Conservation (phyloP, 2,797 vertebrate genomes). For the Salmo trutta region DNA sequence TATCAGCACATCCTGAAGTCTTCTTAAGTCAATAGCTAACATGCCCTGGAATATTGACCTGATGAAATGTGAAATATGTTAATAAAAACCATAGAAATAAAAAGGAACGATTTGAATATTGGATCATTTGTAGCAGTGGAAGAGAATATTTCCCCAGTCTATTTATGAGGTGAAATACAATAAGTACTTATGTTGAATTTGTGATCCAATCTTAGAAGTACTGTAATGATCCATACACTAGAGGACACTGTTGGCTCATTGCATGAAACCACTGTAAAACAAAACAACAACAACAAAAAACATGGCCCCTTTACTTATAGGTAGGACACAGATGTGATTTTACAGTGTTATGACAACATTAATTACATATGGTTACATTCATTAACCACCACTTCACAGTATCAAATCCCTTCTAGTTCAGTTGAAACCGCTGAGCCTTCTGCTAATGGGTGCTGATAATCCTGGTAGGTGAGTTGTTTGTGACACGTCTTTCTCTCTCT, state of each 20-base stretch:
- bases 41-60: background rate
- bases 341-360: background rate
- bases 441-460: no score
- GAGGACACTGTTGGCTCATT: constrained; percentile 40
- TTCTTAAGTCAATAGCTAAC: background rate
- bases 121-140: background rate
- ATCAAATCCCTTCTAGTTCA: no score
- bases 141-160: background rate
- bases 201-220: background rate
- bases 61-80: background rate
- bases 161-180: background rate
- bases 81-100: background rate
- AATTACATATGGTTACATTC: no score
- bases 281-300: background rate
- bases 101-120: background rate
- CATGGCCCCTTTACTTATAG: no score
- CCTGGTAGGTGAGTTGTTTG: no score
- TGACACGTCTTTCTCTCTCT: no score
- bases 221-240: constrained; percentile 39
- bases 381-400: no score
- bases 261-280: background rate
- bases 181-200: background rate
- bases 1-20: background rate
- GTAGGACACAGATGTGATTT: background rate
- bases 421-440: no score